These are phyloP conservation scores for Coronaproctus castanopsis DNA, from an alignment of 2,888 invertebrate species.

Conservation along the genomic window DNA sequence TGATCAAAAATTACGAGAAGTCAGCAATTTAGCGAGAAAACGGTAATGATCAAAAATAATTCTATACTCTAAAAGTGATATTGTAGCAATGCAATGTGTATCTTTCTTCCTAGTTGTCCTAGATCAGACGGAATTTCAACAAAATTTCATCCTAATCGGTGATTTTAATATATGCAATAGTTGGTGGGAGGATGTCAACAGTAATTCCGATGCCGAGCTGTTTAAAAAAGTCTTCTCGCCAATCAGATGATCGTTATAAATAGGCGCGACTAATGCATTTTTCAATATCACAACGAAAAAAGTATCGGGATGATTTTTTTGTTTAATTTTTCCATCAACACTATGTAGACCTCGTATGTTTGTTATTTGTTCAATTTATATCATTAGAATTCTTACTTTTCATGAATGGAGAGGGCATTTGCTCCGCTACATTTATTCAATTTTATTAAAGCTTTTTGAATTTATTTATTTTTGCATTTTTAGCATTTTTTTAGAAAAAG, in stretches of 20 bases:
- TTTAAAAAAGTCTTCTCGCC: neutral
- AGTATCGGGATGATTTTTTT: no score
- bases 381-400: no score
- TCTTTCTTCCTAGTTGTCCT: neutral
- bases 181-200: neutral
- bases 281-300: neutral
- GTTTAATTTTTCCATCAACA: no score
- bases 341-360: no score
- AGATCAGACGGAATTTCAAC: neutral
- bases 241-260: neutral
- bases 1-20: neutral
- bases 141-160: neutral
- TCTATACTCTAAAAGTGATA: neutral
- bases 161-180: neutral
- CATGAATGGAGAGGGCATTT: no score
- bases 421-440: no score
- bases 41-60: neutral
- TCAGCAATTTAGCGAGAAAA: neutral
- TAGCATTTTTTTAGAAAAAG: no score
- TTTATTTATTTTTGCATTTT: no score
- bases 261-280: neutral
- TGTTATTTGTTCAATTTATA: no score
- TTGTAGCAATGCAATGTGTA: neutral
- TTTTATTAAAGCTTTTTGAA: no score
- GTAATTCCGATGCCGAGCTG: neutral